Evolutionary conservation across 2,113 vertebrate species (phyloP), one percentile per base, ranked within the genome.

Genomic region (Megalops atlanticus): DNA sequence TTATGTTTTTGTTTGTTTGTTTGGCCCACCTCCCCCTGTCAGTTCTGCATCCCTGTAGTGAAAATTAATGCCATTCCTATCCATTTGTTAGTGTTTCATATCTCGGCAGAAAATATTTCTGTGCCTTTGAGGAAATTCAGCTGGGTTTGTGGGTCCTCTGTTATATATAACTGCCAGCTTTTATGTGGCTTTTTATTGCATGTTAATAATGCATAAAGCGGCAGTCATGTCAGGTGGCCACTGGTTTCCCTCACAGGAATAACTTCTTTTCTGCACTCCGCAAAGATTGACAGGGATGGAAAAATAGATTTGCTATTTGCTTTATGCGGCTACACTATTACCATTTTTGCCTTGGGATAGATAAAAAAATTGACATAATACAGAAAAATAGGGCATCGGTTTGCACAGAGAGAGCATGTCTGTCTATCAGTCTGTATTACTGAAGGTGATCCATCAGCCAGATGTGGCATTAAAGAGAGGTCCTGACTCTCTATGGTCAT

Each of bases 161-260:
- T 83, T 82, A 87, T 81, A 79, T 87, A 91, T 90, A 88, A 87
- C 86, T 81, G 85, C 81, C 82, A 85, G 86, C 79, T 88, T 91
- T 88, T 89, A 91, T 88, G 85, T 81, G 85, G 83, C 81, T 82
- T 88, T 90, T 90, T 88, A 92, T 90, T 87, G 83, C 82, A 68
- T 76, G 87, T 91, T 84, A 90, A 91, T 92, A 92, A 91, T 91
- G 88, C 79, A 92, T 90, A 85, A 82, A 83, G 49, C 74, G 1
- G 38, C 40, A 33, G 78, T 74, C 75, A 52, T 72, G 84, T 79
- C 40, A 84, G 82, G 81, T 52, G 82, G 83, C 81, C 87, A 86
- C 83, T 84, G 81, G 33, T 18, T 33, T 47, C 77, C 52, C 85
- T 80, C 84, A 76, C 4, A 79, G 84, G 82, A 84, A 47, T 73